A percentile compares a stretch with the other conserved stretches of the same genome.
Evolutionary conservation across 64 coral and sea anemone genomes (phyloP).

Genomic region (Montipora cactus): DNA sequence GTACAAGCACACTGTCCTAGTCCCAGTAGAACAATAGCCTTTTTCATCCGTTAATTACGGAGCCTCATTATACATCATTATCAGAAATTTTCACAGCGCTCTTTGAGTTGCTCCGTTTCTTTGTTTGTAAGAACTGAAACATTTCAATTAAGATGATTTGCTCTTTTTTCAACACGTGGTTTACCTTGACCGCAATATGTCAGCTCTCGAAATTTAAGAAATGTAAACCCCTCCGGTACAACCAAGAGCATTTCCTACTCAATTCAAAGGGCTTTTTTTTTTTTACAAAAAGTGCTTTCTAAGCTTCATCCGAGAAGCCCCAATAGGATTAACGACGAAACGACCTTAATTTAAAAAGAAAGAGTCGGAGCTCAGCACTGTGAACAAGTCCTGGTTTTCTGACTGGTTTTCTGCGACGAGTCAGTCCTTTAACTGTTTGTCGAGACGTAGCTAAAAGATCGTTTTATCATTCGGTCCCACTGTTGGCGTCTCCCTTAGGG

Average conservation of each 20-base stretch:
- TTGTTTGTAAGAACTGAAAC: neutral
- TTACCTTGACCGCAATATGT: conserved; percentile 25
- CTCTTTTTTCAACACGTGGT: conserved; percentile 31
- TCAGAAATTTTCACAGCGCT: neutral
- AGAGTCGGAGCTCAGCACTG: too few species aligned
- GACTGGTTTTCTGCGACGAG: too few species aligned
- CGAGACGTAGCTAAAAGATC: too few species aligned
- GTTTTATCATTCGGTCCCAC: too few species aligned
- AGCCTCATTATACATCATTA: conserved; percentile 18
- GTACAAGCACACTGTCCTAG: neutral
- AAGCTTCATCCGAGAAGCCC: too few species aligned
- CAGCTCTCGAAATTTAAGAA: neutral
- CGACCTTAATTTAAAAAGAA: too few species aligned
- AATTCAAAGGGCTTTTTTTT: neutral
- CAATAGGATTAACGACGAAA: too few species aligned
- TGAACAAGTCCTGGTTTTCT: too few species aligned
- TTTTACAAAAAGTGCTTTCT: too few species aligned
- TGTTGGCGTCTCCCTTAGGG: too few species aligned
- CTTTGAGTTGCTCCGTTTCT: neutral
- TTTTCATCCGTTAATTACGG: neutral
- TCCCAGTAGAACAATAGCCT: neutral
- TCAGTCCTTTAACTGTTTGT: too few species aligned
- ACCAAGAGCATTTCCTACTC: neutral
- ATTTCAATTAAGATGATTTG: conserved; percentile 12
- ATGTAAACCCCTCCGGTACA: neutral